Base-by-base conservation (phyloP, 2,888 invertebrate genomes). In the Hemithea aestivaria region DNA sequence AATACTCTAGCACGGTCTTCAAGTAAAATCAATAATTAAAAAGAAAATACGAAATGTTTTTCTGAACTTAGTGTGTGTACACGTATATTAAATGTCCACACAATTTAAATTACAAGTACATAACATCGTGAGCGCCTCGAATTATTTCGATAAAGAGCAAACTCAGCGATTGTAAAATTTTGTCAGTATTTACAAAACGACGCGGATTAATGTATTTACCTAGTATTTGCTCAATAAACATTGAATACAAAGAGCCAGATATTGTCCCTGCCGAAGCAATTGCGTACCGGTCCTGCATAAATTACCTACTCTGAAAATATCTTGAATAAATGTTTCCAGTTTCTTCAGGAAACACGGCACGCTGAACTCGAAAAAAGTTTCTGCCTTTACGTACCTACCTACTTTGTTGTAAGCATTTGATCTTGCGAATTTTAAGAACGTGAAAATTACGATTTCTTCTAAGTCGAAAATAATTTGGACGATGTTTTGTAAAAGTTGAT, bases 201-300 rank as follows among this genome's bases (percentile, higher is more conserved):
- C 27, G 35, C 38, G 44, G 47, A 54, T 54, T 54, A 53, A 51
- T 48, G 44, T 54, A 53, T 58, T 55, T 53, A 51, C 48, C 48
- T 38, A 38, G 43, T 54, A 53, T 58, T 55, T 53, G 49, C 48
- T 48, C 40, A 38, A 51, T 49, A 53, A 52, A 58, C 49, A 52
- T 47, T 40, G 45, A 49, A 47, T 46, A 56, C 53, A 53, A 56
- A 48, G 44, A 52, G 46, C 43, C 40, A 39, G 49, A 40, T 46
- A 43, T 48, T 43, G 48, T 48, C 46, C 40, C 35, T 40, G 43
- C 41, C 45, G 43, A 49, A 47, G 43, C 51, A 35, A 45, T 49
- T 45, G 45, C 47, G 49, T 45, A 52, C 45, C 45, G 28, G 43
- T 49, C 52, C 49, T 49, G 51, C 48, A 49, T 52, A 48, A 52